A percentile compares a stretch with the other conserved stretches of the same genome.
Conservation (phyloP, 1,140 invertebrate species). For the Hycleus cichorii region DNA sequence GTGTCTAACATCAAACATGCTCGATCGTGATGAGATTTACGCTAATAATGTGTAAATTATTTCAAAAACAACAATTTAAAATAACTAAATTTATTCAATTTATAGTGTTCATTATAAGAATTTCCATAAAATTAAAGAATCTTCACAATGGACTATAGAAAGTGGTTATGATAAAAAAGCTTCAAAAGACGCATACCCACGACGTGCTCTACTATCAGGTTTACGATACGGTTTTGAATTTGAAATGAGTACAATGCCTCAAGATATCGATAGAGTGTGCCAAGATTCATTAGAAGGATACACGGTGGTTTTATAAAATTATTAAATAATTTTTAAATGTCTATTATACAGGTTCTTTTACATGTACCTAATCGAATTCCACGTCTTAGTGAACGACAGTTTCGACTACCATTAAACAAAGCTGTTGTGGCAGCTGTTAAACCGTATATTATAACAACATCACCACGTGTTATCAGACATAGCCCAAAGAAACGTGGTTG, state of each 20-base stretch:
- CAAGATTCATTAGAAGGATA: constrained; percentile 46
- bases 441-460: constrained; percentile 12
- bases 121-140: constrained; percentile 4
- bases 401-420: constrained; percentile 8
- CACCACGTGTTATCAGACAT: constrained; percentile 28
- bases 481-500: constrained; percentile 27
- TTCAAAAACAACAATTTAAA: background rate
- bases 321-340: constrained; percentile 23
- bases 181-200: constrained; percentile 42
- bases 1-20: constrained; percentile 18
- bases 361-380: constrained; percentile 5
- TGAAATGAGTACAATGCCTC: constrained; percentile 37
- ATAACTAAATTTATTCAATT: background rate
- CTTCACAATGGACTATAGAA: constrained; percentile 41
- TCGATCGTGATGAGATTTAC: constrained; percentile 14
- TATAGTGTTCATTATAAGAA: constrained; percentile 18
- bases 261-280: constrained; percentile 45
- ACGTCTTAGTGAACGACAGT: constrained; percentile 2
- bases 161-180: constrained; percentile 39
- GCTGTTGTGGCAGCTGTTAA: constrained; percentile 5
- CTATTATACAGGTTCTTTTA: background rate
- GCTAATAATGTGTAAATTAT: constrained; percentile 7
- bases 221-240: constrained; percentile 41
- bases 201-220: constrained; percentile 43
- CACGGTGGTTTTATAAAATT: constrained; percentile 48